A percentile compares a stretch with the other conserved stretches of the same genome.
Conservation (phyloP, 2,113 vertebrate species). For the Callionymus lyra region DNA sequence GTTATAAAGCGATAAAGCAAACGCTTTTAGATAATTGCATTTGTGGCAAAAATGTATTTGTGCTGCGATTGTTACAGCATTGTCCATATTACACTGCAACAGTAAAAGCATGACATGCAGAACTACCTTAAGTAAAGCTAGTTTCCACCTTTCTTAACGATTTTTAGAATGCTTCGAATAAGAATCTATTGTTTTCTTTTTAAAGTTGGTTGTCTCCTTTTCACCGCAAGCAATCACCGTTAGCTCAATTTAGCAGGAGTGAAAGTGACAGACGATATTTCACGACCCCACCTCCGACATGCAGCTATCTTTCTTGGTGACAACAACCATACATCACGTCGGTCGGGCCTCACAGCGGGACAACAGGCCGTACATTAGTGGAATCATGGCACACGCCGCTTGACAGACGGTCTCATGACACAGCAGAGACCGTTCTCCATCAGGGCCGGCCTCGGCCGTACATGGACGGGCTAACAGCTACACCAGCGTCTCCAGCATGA, state of each 20-base stretch:
- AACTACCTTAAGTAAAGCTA: too few relatives aligned
- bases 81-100: too few relatives aligned
- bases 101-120: too few relatives aligned
- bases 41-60: too few relatives aligned
- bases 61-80: too few relatives aligned
- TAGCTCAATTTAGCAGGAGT: conserved; percentile 8
- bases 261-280: conserved; percentile 5
- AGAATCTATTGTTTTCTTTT: too few relatives aligned
- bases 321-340: conserved; percentile 36
- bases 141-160: too few relatives aligned
- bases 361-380: conserved; percentile 12
- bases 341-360: conserved; percentile 20
- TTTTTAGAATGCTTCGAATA: too few relatives aligned
- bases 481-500: background rate
- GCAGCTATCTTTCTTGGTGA: conserved; percentile 22
- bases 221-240: background rate
- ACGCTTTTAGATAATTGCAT: too few relatives aligned
- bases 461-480: conserved; percentile 11
- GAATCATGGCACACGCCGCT: conserved; percentile 15
- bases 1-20: too few relatives aligned
- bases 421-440: conserved; percentile 5
- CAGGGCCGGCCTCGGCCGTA: conserved; percentile 8
- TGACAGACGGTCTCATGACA: conserved; percentile 14
- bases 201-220: conserved; percentile 4
- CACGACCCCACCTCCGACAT: conserved; percentile 1